Conservation (phyloP, 2,797 vertebrate genomes). For the Cetoscarus ocellatus region DNA sequence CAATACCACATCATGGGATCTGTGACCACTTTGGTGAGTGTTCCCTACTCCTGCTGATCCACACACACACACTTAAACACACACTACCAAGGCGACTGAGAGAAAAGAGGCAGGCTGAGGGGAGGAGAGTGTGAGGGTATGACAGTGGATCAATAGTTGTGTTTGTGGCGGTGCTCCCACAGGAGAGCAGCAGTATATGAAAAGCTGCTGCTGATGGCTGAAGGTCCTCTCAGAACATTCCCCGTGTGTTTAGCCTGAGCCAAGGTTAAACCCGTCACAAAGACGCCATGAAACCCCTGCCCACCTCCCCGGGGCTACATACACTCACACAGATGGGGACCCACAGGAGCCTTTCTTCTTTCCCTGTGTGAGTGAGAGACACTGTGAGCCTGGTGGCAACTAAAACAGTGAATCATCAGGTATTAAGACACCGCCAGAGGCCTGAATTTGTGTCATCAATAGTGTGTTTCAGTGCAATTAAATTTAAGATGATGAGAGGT, state of each 20-base stretch:
- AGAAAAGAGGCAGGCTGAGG: constrained; percentile 54
- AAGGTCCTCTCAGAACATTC: constrained; percentile 80
- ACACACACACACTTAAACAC: constrained; percentile 20
- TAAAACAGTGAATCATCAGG: constrained; percentile 40
- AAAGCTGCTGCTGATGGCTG: constrained; percentile 75
- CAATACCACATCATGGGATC: constrained; percentile 65
- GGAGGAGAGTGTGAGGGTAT: constrained; percentile 65
- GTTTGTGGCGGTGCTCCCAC: constrained; percentile 79
- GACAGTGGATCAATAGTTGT: constrained; percentile 84
- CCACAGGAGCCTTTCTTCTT: constrained; percentile 67
- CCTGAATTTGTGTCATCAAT: constrained; percentile 3
- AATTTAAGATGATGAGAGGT: constrained; percentile 7
- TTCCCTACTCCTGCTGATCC: constrained; percentile 38
- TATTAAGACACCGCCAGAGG: constrained; percentile 2
- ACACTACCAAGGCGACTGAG: constrained; percentile 29
- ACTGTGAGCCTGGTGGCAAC: constrained; percentile 24
- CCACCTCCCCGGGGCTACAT: constrained; percentile 71
- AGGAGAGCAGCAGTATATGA: constrained; percentile 75
- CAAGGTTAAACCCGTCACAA: constrained; percentile 83
- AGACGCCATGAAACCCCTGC: constrained; percentile 77
- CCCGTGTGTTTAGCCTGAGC: constrained; percentile 79
- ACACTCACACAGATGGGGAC: constrained; percentile 57
- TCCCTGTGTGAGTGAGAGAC: constrained; percentile 29
- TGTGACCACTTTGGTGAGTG: constrained; percentile 67
- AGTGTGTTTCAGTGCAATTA: constrained; percentile 31